Conservation (phyloP, 2,888 invertebrate species). For the Microplitis manilae region DNA sequence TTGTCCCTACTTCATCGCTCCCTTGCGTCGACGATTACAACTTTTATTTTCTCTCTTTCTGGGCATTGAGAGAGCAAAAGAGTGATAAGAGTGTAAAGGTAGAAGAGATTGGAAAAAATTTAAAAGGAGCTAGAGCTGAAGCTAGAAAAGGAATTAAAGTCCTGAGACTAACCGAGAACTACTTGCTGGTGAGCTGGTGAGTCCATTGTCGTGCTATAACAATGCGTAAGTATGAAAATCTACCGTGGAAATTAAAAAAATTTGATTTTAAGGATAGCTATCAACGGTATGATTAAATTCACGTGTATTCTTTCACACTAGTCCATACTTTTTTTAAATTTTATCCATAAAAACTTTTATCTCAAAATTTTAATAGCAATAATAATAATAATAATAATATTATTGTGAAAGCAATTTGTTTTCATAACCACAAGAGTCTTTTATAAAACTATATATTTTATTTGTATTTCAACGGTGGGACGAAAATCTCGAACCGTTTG, state of each 20-base stretch:
- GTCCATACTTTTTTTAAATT: too few relatives aligned
- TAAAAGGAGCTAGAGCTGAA: not conserved
- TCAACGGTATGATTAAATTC: slow-evolving; percentile 11
- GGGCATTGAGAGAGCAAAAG: slow-evolving; percentile 1
- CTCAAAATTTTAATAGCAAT: not conserved
- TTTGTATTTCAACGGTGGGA: not conserved
- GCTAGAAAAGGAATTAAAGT: slow-evolving; percentile 28
- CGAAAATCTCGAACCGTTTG: slow-evolving; percentile 21
- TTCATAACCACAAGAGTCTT: slow-evolving; percentile 10
- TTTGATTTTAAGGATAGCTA: slow-evolving; percentile 26
- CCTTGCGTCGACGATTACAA: slow-evolving; percentile 27
- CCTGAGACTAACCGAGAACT: slow-evolving; percentile 5
- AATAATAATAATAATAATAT: slow-evolving; percentile 5
- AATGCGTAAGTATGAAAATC: slow-evolving; percentile 43
- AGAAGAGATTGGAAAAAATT: not conserved
- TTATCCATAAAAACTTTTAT: too few relatives aligned
- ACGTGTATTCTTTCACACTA: too few relatives aligned
- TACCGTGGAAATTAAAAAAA: slow-evolving; percentile 25
- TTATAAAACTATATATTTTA: not conserved
- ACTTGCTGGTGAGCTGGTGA: not conserved
- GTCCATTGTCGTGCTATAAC: slow-evolving; percentile 42
- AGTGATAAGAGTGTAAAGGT: not conserved
- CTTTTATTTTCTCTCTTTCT: slow-evolving; percentile 7
- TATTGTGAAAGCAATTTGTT: slow-evolving; percentile 17
- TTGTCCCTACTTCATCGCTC: slow-evolving; percentile 7